A percentile compares a stretch with the other conserved stretches of the same genome.
phyloP scores from a whole-genome alignment of 1,140 invertebrate species.

The Bombus confusus region DNA sequence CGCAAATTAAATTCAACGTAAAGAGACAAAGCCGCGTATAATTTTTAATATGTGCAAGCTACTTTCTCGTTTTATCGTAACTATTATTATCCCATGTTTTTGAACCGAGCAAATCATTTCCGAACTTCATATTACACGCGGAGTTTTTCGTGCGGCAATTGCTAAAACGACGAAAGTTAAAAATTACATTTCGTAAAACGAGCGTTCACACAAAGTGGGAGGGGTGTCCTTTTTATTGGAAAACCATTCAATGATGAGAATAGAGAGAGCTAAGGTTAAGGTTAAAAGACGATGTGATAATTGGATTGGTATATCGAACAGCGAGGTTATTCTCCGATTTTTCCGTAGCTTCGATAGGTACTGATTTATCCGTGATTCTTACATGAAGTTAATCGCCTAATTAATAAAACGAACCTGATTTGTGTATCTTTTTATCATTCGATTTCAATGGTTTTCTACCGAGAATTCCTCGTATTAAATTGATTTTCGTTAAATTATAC shows the following conservation, averaged over 20 bases:
- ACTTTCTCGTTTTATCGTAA: too few species aligned
- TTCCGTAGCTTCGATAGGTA: not conserved
- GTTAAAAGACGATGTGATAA: slow-evolving; percentile 66
- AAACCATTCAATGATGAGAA: slow-evolving; percentile 60
- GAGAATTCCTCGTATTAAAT: not conserved
- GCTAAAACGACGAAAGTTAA: slow-evolving; percentile 16
- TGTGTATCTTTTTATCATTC: too few species aligned
- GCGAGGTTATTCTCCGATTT: slow-evolving; percentile 36
- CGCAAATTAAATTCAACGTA: not conserved
- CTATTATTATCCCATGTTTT: not conserved
- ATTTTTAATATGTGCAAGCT: too few species aligned
- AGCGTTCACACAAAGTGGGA: too few species aligned
- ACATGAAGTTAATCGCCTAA: not conserved
- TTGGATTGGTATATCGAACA: slow-evolving; percentile 61
- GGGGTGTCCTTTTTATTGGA: slow-evolving; percentile 62
- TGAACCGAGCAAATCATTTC: not conserved
- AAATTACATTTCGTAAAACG: slow-evolving; percentile 16
- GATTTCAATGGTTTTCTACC: not conserved
- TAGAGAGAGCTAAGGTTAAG: slow-evolving; percentile 10
- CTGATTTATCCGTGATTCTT: not conserved
- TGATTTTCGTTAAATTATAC: not conserved
- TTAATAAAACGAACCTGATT: not conserved
- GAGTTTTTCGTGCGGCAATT: not conserved
- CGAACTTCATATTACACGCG: slow-evolving; percentile 7
- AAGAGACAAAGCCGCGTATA: not conserved